Base-by-base conservation (phyloP, 2,113 vertebrate species). In the Siphamia tubifer region DNA sequence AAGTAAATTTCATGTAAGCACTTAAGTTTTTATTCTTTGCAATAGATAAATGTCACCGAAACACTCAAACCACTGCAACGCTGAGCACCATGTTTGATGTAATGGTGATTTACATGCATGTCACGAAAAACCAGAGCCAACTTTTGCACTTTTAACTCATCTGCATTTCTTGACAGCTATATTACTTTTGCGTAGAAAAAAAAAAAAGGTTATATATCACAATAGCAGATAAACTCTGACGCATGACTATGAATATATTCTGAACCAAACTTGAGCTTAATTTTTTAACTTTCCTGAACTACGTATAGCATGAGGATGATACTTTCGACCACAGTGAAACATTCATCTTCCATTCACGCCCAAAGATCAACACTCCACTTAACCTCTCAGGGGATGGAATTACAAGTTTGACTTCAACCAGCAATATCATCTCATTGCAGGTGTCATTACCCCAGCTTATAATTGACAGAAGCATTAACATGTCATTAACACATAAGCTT, bases 401-500 rank as follows among this genome's bases (percentile, higher is more conserved):
- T 84, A 72, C 82, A 87, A 85, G 87, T 90, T 91, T 90, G 80
- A 90, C 88, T 90, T 69, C 61, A 70, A 74, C 65, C 68, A 42
- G 75, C 68, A 65, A 83, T 76, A 82, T 86, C 63, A 44, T 84
- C 84, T 86, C 79, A 78, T 87, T 53, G 79, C 80, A 90, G 88
- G 86, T 90, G 89, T 89, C 86, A 89, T 92, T 92, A 91, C 77
- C 79, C 79, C 61, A 54, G 74, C 80, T 82, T 82, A 87, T 91
- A 92, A 92, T 87, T 90, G 89, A 87, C 89, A 87, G 89, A 91
- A 70, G 64, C 90, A 91, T 90, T 91, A 92, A 91, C 89, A 87
- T 90, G 90, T 91, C 90, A 93, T 93, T 92, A 93, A 91, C 90
- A 89, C 89, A 81, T 87, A 90, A 88, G 90, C 87, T 89, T 68